These are phyloP conservation scores for Ctenosaura bakeri DNA, from an alignment of 2,797 vertebrate species.

Conservation along the genomic window DNA sequence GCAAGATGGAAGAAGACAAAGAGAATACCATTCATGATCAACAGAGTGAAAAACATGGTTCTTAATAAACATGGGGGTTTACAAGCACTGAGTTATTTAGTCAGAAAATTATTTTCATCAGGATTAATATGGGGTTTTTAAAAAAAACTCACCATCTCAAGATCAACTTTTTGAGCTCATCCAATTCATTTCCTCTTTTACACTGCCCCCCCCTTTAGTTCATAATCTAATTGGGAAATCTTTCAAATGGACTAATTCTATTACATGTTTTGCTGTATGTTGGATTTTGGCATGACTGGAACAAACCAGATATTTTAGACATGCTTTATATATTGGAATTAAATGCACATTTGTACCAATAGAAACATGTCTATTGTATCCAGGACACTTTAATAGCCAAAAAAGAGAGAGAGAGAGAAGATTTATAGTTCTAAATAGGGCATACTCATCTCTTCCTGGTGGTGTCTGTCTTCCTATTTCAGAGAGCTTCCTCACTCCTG, in stretches of 20 bases:
- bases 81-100: slow-evolving; percentile 15
- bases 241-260: slow-evolving; percentile 38
- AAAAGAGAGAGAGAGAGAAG: slow-evolving; percentile 18
- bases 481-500: slow-evolving; percentile 77
- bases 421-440: slow-evolving; percentile 50
- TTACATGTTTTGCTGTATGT: slow-evolving; percentile 37
- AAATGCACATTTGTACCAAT: slow-evolving; percentile 62
- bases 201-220: slow-evolving; percentile 16
- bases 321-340: slow-evolving; percentile 69
- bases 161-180: background rate
- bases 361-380: slow-evolving; percentile 68
- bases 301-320: slow-evolving; percentile 79
- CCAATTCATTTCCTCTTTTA: background rate
- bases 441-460: slow-evolving; percentile 71
- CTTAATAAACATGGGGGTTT: background rate
- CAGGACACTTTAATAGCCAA: slow-evolving; percentile 36
- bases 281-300: slow-evolving; percentile 52
- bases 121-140: background rate
- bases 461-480: slow-evolving; percentile 72
- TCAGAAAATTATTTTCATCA: slow-evolving; percentile 20
- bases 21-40: background rate
- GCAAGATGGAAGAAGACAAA: background rate
- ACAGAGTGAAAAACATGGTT: background rate
- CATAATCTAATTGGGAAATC: slow-evolving; percentile 11
- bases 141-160: background rate